phyloP scores from a whole-genome alignment of 2,113 vertebrate species.

The Boleophthalmus pectinirostris region DNA sequence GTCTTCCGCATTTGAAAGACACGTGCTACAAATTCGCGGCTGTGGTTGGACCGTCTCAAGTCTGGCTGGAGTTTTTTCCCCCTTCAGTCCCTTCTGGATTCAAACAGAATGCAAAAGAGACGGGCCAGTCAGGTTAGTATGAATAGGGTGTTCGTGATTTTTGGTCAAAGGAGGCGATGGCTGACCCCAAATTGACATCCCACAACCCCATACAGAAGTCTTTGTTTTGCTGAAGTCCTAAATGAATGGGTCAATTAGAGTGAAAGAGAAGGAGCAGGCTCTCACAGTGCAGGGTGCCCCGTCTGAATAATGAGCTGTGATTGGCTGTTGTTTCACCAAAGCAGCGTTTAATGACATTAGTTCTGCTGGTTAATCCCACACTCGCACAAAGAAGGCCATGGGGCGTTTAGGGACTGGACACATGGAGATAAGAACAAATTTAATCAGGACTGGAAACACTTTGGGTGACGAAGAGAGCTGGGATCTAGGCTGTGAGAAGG shows the following conservation, averaged over 20 bases:
- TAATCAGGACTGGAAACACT: background rate
- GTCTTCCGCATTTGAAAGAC: no score
- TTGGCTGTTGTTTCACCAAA: conserved; percentile 2
- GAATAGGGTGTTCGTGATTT: no score
- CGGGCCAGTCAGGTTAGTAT: no score
- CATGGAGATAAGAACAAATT: conserved; percentile 2
- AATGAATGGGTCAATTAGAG: conserved; percentile 1
- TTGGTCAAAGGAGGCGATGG: no score
- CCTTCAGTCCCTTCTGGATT: no score
- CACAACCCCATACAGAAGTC: background rate
- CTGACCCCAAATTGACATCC: background rate
- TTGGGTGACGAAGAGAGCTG: background rate
- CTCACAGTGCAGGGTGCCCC: background rate
- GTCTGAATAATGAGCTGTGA: background rate
- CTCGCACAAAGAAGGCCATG: background rate
- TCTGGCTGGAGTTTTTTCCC: no score
- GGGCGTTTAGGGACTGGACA: conserved; percentile 7
- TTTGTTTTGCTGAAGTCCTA: background rate
- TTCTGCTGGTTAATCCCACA: conserved; percentile 1
- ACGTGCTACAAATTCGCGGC: no score
- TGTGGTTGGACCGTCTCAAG: no score
- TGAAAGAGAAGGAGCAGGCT: background rate
- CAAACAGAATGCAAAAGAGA: no score
- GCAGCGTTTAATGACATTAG: conserved; percentile 15
- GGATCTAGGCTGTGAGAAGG: background rate